phyloP scores from a whole-genome alignment of 2,888 invertebrate genomes.

The Lasioglossum villosulum region DNA sequence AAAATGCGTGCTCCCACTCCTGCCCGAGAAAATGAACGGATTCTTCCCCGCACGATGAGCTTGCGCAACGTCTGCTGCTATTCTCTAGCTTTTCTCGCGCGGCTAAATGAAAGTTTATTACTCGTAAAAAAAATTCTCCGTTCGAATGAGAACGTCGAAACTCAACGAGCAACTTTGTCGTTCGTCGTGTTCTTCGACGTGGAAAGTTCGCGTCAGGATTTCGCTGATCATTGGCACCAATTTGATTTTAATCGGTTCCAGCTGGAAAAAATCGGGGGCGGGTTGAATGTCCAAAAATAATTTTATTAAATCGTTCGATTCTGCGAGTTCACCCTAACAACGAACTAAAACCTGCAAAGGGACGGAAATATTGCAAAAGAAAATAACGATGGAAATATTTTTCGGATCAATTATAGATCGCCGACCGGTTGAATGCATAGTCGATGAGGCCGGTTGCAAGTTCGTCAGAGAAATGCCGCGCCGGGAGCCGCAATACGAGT shows the following conservation, averaged over 20 bases:
- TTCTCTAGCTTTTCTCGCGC: not conserved
- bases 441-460: not conserved
- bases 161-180: not conserved
- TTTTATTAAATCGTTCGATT: not conserved
- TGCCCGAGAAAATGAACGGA: not conserved
- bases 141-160: not conserved
- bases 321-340: rapidly evolving
- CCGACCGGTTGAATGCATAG: not conserved
- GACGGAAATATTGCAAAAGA: not conserved
- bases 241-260: not conserved
- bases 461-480: slow-evolving; percentile 1
- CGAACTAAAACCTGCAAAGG: not conserved
- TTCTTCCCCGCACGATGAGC: not conserved
- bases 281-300: too few relatives aligned
- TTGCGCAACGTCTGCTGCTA: not conserved
- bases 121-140: not conserved
- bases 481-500: not conserved
- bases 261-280: not conserved
- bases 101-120: not conserved
- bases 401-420: not conserved
- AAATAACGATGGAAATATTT: not conserved
- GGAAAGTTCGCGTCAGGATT: not conserved
- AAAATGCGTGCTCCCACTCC: slow-evolving; percentile 19
- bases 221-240: not conserved
- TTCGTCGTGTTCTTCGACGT: not conserved